Conservation (phyloP, 1,140 invertebrate species). For the Drosophila leontia region DNA sequence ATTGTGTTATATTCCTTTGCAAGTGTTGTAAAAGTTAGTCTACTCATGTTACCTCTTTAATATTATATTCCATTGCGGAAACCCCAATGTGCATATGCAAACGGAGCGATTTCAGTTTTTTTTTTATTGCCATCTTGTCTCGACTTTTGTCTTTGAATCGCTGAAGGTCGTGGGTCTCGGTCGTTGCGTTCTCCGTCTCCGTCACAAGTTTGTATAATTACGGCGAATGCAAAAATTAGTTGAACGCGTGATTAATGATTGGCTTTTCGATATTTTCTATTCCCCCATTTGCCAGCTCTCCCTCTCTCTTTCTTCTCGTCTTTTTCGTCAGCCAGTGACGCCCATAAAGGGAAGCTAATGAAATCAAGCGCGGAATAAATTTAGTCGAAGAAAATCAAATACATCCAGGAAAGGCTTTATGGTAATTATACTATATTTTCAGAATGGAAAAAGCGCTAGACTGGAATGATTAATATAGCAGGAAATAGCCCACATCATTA, state of each 20-base stretch:
- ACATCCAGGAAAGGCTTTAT: slow-evolving; percentile 12
- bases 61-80: slow-evolving; percentile 33
- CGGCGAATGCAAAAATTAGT: slow-evolving; percentile 70
- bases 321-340: slow-evolving; percentile 21
- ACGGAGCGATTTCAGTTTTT: slow-evolving; percentile 29
- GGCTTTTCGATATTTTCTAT: slow-evolving; percentile 48
- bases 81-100: slow-evolving; percentile 35
- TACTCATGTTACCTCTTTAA: not conserved
- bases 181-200: slow-evolving; percentile 64
- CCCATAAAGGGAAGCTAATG: slow-evolving; percentile 22
- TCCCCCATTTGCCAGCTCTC: not conserved
- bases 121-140: slow-evolving; percentile 21
- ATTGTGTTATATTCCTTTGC: not conserved
- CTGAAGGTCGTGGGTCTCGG: slow-evolving; percentile 79
- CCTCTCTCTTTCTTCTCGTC: not conserved
- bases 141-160: slow-evolving; percentile 52
- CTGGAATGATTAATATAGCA: not conserved
- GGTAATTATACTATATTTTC: slow-evolving; percentile 6
- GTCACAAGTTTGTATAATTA: slow-evolving; percentile 66
- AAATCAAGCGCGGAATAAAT: slow-evolving; percentile 2
- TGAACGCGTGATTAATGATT: slow-evolving; percentile 73
- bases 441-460: not conserved
- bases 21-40: not conserved
- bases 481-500: not conserved
- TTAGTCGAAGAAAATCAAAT: slow-evolving; percentile 12